A percentile compares a stretch with the other conserved stretches of the same genome.
Conservation (phyloP, 1,140 invertebrate genomes). For the Scaptomyza pallida region DNA sequence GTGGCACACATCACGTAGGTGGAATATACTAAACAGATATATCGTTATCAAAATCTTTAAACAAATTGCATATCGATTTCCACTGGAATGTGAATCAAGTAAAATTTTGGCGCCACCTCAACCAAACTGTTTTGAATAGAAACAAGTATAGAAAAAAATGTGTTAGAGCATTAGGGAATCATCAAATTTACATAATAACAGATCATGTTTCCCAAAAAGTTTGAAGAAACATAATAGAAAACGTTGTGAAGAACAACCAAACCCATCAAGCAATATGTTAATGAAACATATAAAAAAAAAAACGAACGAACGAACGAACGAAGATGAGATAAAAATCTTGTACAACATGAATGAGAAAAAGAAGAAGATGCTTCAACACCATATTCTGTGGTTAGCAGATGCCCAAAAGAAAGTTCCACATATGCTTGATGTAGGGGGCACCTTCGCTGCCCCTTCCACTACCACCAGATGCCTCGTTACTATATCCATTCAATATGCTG, state of each 20-base stretch:
- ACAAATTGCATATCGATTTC: constrained; percentile 47
- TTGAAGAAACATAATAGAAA: constrained; percentile 60
- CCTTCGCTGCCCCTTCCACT: neutral
- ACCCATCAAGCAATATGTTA: constrained; percentile 69
- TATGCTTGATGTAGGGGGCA: constrained; percentile 51
- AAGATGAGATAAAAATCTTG: constrained; percentile 77
- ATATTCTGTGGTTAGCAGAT: constrained; percentile 56
- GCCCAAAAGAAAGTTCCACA: constrained; percentile 37
- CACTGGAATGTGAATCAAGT: constrained; percentile 5
- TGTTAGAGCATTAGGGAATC: constrained; percentile 79
- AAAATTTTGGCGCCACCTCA: constrained; percentile 59
- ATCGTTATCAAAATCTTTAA: neutral
- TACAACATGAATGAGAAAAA: constrained; percentile 75
- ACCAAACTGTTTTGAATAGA: constrained; percentile 12
- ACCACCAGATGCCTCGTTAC: too few relatives aligned
- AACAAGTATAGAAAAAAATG: constrained; percentile 22
- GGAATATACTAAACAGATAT: neutral
- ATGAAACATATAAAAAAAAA: too few relatives aligned
- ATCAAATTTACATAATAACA: constrained; percentile 82
- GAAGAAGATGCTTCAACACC: constrained; percentile 50
- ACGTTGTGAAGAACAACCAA: neutral
- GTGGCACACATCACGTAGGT: neutral
- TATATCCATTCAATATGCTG: constrained; percentile 18
- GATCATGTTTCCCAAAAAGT: constrained; percentile 62
- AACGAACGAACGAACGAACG: too few relatives aligned